phyloP scores from a whole-genome alignment of 1,140 invertebrate genomes.

The Cotesia typhae region DNA sequence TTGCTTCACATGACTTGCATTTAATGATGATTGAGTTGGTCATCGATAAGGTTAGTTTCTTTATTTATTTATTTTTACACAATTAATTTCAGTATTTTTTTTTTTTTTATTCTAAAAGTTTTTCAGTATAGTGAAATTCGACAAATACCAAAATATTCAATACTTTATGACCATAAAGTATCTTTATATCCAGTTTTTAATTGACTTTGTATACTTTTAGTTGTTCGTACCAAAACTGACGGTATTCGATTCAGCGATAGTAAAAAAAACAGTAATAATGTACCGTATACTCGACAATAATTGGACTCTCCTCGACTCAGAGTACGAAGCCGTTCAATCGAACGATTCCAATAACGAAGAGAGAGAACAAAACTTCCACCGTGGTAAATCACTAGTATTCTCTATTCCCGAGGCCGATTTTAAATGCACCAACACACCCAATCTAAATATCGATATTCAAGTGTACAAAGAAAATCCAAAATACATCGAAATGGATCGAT shows the following conservation, averaged over 20 bases:
- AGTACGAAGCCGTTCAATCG: constrained; percentile 43
- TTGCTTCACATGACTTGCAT: constrained; percentile 46
- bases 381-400: constrained; percentile 54
- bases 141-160: too few relatives aligned
- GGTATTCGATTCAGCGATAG: constrained; percentile 46
- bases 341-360: constrained; percentile 46
- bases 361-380: constrained; percentile 49
- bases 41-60: constrained; percentile 49
- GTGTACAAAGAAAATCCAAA: constrained; percentile 46
- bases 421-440: constrained; percentile 23
- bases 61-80: not conserved
- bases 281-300: constrained; percentile 53
- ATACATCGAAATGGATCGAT: constrained; percentile 45
- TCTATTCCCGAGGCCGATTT: constrained; percentile 41
- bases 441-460: constrained; percentile 43
- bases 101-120: too few relatives aligned
- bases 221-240: constrained; percentile 47
- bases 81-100: not conserved
- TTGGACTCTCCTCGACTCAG: constrained; percentile 48
- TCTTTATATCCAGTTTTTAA: not conserved
- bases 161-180: not conserved
- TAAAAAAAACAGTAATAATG: constrained; percentile 51
- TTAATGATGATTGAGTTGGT: constrained; percentile 55
- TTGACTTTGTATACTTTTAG: constrained; percentile 35
- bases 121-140: too few relatives aligned